Base-by-base conservation (phyloP, 2,888 invertebrate species). In the Tolmerus cingulatus region DNA sequence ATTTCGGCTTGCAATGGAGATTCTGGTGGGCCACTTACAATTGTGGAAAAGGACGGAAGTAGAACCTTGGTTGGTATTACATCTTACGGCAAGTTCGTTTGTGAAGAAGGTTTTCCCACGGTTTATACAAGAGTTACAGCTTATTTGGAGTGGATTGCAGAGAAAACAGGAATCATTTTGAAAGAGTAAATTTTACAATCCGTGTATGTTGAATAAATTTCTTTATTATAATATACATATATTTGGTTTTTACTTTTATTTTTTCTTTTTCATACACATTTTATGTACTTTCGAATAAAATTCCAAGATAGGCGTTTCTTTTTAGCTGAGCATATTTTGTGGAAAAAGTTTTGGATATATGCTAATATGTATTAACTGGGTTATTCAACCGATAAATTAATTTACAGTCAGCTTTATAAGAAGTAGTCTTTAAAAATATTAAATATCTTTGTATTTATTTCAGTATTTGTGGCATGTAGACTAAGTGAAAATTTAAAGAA, bases 1-100 rank as follows among this genome's bases (percentile, higher is more conserved):
- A 91, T 4, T 91, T 92, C 88, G 90, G 90, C 86, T 77, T 76
- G 76, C n/a, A 37, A 30, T 34, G 76, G 76, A 76, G 76, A 76
- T 30, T 76, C 76, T 37, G 76, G 87, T 66, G 87, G 87, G 16
- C 87, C 87, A 46, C 51, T 86, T 19, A 43, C 27, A 2, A 86
- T 79, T 30, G 16, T 19, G 19, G 86, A 81, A 8, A n/a, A 86
- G 5, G 43, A 79, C 37, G 77, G 79, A 27, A 81, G 23, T 30
- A 66, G 40, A 30, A 66, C 74, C n/a, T 5, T 87, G n/a, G 5
- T 88, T 85, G 88, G 88, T 14, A 9, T 88, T 27, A 87, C 88
- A 4, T 88, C 88, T 8, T 88, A 77, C n/a, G 88, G 88, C 30
- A 66, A 51, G 12, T 19, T 57, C 9, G 8, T 23, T 30, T 88